Conservation (phyloP, 2,113 vertebrate species). For the Scalopus aquaticus region DNA sequence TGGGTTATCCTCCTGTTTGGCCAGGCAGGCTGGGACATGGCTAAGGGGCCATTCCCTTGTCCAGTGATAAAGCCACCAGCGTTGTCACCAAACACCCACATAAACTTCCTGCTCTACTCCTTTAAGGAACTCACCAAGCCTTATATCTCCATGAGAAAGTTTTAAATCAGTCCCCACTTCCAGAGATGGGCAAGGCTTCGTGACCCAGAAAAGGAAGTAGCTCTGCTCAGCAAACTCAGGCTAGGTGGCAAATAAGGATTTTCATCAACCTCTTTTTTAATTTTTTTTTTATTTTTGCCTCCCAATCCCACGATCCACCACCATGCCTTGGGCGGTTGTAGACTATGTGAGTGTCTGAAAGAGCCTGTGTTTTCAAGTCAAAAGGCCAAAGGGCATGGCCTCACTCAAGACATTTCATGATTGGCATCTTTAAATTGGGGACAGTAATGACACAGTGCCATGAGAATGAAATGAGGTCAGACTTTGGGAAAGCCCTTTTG, state of each 20-base stretch:
- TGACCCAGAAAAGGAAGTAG: neutral
- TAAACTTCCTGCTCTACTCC: neutral
- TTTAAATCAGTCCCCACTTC: neutral
- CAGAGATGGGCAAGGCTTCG: neutral
- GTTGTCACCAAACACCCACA: neutral
- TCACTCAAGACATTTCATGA: neutral
- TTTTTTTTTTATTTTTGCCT: neutral
- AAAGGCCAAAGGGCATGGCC: neutral
- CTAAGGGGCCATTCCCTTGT: too few relatives aligned
- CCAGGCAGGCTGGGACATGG: too few relatives aligned
- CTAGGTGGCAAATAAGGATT: neutral
- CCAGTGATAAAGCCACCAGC: too few relatives aligned
- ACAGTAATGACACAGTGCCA: neutral
- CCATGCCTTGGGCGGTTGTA: neutral
- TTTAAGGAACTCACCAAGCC: neutral
- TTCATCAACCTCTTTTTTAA: neutral
- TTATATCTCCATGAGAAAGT: neutral
- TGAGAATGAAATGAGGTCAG: constrained; percentile 9
- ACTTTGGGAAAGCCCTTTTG: constrained; percentile 12
- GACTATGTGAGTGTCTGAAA: neutral
- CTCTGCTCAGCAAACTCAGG: neutral
- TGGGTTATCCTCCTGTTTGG: too few relatives aligned
- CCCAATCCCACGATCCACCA: neutral
- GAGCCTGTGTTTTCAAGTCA: neutral
- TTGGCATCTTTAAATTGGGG: neutral